Base-by-base conservation (phyloP, 2,888 invertebrate genomes). In the Zeuzera pyrina region DNA sequence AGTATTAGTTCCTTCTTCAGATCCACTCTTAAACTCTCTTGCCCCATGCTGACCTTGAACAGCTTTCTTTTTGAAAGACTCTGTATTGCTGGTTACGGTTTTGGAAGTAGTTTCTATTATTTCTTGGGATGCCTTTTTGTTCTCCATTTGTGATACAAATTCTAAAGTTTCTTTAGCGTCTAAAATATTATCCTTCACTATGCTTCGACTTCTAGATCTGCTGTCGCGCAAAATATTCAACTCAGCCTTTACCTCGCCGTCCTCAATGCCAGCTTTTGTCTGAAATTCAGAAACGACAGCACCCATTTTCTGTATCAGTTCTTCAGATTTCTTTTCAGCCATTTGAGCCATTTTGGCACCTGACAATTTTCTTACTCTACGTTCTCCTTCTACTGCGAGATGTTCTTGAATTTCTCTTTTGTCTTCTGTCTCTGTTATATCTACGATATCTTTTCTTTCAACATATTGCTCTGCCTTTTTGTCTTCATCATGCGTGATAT, bases 271-370 rank as follows among this genome's bases (percentile, higher is more conserved):
- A 6, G 70, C 51, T 43, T 71, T 69, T 4, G 49, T 58, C 43
- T 78, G 61, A 42, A 79, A 76, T 45, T 83, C 81, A 0, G 71
- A 57, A 26, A 81, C 72, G 0, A 83, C 76, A 16, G 70, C 63
- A 21, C 67, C 69, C 65, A 83, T 70, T 52, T 57, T 78, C 12
- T 66, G 49, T 3, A 70, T 74, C 1, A 81, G 38, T 25, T 78
- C 77, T 40, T 60, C 57, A 0, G 77, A 59, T 41, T 70, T 76
- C 14, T 57, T 59, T 26, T 70, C 70, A n/a, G 61, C 57, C 15
- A 66, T 46, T 45, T 79, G 77, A 5, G 81, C 67, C 68, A 81
- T 77, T 57, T 73, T 53, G 1, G 68, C 59, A 0, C 77, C 79
- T 3, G 76, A 60, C 21, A 36, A 45, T 31, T 41, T 37, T 22